Evolutionary conservation across 35 echinoderm and acorn worm species (phyloP), one percentile per base, ranked within the genome.

Genomic region (Lytechinus variegatus): DNA sequence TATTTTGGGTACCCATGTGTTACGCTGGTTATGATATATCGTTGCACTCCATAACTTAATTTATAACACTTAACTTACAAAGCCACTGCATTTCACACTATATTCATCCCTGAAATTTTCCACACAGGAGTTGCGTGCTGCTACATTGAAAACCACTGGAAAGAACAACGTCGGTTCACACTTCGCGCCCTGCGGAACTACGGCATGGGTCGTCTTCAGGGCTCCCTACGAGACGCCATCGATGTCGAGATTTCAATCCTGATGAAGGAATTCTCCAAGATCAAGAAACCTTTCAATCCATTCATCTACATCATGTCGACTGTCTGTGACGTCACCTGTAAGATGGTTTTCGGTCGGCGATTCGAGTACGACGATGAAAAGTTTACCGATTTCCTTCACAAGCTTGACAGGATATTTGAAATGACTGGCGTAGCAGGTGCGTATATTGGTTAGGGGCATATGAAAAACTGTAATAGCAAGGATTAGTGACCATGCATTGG

Each of bases 281-380:
- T 95, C 55, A 91, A 96, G 94, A 92, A 88, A 21, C 95, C 92
- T 5, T 54, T 98, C 11, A 96, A 98, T 87, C 92, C 95, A 9
- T 95, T 55, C 9, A 66, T 61, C n/a, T 58, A 96, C 9, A 61
- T 98, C 6, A 71, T 86, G 12, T 95, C 95, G 89, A 96, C 97
- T n/a, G 96, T 98, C 53, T 97, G 96, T 52, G 96, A 98, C 54
- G 89, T 98, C 21, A 95, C 95, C 10, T 95, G 96, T 54, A 92
- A 96, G 24, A 96, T 98, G 29, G 94, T 92, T 33, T 98, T 97
- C 29, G 97, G 97, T 14, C 60, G 95, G 54, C 92, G 96, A 33
- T 97, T 96, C 61, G 95, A 96, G 27, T 98, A 98, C 92, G 57
- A 95, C 16, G 87, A 96, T 16, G 92, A 54, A 27, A 28, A 53